Conservation (phyloP, 2,888 invertebrate genomes). For the Alcis repandata region DNA sequence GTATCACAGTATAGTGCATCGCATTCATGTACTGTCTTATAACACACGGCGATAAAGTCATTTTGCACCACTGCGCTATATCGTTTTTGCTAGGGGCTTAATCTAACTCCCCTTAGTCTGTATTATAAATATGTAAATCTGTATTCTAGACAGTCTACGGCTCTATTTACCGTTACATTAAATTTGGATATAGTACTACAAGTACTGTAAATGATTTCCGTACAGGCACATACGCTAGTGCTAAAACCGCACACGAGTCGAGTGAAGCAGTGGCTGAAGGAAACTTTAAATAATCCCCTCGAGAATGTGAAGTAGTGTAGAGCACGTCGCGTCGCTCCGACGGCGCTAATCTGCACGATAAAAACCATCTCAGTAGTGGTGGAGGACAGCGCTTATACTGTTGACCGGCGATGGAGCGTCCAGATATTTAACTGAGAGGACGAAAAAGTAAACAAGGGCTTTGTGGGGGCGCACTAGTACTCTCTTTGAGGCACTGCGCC, state of each 20-base stretch:
- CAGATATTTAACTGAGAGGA: conserved; percentile 71
- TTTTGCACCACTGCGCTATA: conserved; percentile 19
- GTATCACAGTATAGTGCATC: conserved; percentile 70
- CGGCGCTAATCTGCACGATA: conserved; percentile 69
- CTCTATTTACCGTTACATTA: not conserved
- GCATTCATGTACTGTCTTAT: conserved; percentile 63
- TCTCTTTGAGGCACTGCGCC: conserved; percentile 54
- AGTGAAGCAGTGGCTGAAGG: conserved; percentile 36
- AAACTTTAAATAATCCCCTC: conserved; percentile 72
- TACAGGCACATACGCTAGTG: conserved; percentile 24
- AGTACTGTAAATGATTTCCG: conserved; percentile 9
- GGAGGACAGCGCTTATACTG: conserved; percentile 64
- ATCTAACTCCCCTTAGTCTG: conserved; percentile 6
- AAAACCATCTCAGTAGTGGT: conserved; percentile 62
- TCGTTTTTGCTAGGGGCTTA: conserved; percentile 4
- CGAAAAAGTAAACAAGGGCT: conserved; percentile 72
- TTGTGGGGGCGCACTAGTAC: conserved; percentile 56
- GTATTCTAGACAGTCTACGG: not conserved
- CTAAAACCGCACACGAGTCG: conserved; percentile 46
- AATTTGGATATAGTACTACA: conserved; percentile 8
- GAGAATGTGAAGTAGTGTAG: conserved; percentile 69
- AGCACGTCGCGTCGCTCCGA: conserved; percentile 61
- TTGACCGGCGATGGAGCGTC: conserved; percentile 71
- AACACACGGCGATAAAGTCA: conserved; percentile 51
- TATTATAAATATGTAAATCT: not conserved